Evolutionary conservation across 1,140 invertebrate genomes (phyloP).

Genomic region (Halictus rubicundus): DNA sequence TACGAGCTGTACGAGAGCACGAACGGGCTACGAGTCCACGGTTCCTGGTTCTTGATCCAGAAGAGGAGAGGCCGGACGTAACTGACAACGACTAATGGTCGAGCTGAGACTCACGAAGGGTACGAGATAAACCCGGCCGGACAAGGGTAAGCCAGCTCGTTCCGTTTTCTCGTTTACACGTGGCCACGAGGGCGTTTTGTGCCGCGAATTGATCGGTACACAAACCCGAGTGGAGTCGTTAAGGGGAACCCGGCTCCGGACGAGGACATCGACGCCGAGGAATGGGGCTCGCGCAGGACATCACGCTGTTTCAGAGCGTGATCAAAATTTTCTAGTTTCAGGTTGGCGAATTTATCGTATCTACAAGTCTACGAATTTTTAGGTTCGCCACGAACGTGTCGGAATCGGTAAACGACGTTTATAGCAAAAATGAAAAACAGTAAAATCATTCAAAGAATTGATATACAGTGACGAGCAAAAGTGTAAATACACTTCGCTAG

Average conservation of each 20-base stretch:
- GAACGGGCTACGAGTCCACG: conserved; percentile 24
- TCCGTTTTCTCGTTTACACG: conserved; percentile 71
- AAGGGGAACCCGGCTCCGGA: conserved; percentile 42
- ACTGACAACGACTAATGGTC: conserved; percentile 76
- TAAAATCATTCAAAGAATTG: no score
- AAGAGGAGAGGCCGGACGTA: conserved; percentile 68
- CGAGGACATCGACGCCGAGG: conserved; percentile 24
- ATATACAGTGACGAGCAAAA: no score
- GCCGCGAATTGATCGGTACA: conserved; percentile 45
- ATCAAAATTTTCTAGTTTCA: background rate
- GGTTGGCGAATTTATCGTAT: background rate
- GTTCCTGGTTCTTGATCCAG: conserved; percentile 62
- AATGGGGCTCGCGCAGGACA: background rate
- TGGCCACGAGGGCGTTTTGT: conserved; percentile 47
- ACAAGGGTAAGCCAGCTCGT: conserved; percentile 63
- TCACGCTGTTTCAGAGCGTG: background rate
- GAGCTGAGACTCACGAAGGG: conserved; percentile 51
- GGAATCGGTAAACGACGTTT: no score
- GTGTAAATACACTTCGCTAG: no score
- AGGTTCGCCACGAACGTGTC: no score
- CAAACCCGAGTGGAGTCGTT: conserved; percentile 38
- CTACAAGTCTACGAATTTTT: no score
- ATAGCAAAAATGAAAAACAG: no score
- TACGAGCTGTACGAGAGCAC: conserved; percentile 63
- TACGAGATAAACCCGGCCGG: conserved; percentile 63